Evolutionary conservation across 2,888 invertebrate genomes (phyloP).

Genomic region (Lasioglossum calceatum): DNA sequence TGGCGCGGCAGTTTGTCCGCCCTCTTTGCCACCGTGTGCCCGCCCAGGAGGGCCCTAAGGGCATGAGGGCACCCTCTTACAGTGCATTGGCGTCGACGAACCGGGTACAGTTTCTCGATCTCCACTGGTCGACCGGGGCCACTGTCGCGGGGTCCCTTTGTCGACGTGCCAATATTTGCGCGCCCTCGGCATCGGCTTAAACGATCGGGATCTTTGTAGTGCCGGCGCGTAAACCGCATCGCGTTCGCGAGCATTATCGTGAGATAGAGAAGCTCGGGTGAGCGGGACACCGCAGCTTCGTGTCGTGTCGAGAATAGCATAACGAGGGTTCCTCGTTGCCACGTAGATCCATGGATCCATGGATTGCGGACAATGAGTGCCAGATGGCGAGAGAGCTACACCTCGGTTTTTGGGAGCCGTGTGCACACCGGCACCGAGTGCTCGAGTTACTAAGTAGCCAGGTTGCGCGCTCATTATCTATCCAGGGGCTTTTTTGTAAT

Average conservation of each 20-base stretch:
- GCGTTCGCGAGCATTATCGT: slow-evolving; percentile 16
- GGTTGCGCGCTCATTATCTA: slow-evolving; percentile 40
- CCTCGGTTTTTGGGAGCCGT: slow-evolving; percentile 1
- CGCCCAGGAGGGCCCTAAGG: slow-evolving; percentile 52
- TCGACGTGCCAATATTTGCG: slow-evolving; percentile 39
- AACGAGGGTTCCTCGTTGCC: slow-evolving; percentile 5
- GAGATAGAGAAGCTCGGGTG: background rate
- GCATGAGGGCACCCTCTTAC: slow-evolving; percentile 56
- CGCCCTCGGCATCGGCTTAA: slow-evolving; percentile 3
- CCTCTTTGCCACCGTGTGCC: slow-evolving; percentile 65
- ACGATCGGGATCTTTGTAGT: slow-evolving; percentile 24
- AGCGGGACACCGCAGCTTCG: slow-evolving; percentile 54
- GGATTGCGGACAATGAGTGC: slow-evolving; percentile 44
- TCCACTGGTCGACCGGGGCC: slow-evolving; percentile 5
- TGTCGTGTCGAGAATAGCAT: slow-evolving; percentile 25
- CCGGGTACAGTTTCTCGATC: slow-evolving; percentile 1
- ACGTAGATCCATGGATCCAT: slow-evolving; percentile 10
- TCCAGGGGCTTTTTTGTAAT: slow-evolving; percentile 5
- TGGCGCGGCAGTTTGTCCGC: slow-evolving; percentile 53
- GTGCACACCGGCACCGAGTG: background rate
- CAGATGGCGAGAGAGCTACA: slow-evolving; percentile 45
- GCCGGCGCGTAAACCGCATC: slow-evolving; percentile 39
- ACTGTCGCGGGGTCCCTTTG: slow-evolving; percentile 12
- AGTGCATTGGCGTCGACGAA: slow-evolving; percentile 32
- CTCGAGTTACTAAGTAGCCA: slow-evolving; percentile 49